Evolutionary conservation across 2,888 invertebrate genomes (phyloP), one percentile per base, ranked within the genome.

Genomic region (Oligia fasciuncula): DNA sequence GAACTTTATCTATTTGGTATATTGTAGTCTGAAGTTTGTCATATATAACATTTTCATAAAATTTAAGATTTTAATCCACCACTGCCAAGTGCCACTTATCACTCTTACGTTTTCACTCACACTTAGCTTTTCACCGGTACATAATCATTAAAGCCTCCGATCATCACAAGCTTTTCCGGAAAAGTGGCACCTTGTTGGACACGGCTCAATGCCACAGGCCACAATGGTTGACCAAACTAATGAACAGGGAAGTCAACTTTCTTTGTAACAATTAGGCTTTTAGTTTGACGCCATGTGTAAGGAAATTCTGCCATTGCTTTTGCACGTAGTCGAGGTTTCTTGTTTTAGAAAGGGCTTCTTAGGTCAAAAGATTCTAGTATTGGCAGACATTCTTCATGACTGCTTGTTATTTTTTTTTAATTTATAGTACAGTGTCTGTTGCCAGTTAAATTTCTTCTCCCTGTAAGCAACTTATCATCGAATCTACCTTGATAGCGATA

Each of bases 181-280:
- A 90, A 78, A 72, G 73, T 85, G 81, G 80, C 79, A 85, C 77
- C 68, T 84, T 80, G 86, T 81, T 72, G 74, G 76, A 86, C 88
- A 89, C 76, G 81, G 77, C 76, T 77, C 74, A 69, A 66, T 82
- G 69, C 81, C 80, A 17, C 66, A 80, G 23, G 46, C 23, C 73
- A 88, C 88, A 88, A 88, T 87, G 85, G 83, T 73, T 88, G 80
- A 85, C 85, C 82, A 83, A 60, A 51, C 73, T 89, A 89, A 90
- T 89, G 89, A 86, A 81, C 68, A 68, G 67, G 86, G 88, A 90
- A 89, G 83, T 81, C 13, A 4, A 77, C 73, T 83, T 81, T 77
- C 76, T 60, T 74, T 68, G 29, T 19, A 67, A 80, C 76, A 49
- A 73, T 77, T 70, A 74, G 23, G 46, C 60, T 73, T 83, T 83